Evolutionary conservation across 1,140 invertebrate species (phyloP).

Genomic region (Drosophila elegans): DNA sequence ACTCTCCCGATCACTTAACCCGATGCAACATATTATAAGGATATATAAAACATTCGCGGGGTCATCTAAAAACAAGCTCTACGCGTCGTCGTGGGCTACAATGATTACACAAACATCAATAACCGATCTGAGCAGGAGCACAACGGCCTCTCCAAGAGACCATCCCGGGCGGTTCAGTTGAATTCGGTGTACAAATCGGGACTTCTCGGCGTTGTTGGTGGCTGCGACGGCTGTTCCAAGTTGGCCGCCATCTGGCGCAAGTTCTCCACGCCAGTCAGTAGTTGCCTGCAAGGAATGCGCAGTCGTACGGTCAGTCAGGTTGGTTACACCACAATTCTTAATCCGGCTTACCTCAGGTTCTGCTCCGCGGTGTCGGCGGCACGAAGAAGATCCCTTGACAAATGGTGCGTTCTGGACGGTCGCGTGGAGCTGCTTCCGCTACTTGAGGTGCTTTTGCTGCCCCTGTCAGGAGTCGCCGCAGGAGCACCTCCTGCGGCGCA

Average conservation of each 20-base stretch:
- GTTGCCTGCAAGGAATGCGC: conserved; percentile 85
- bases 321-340: neutral
- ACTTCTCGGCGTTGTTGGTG: conserved; percentile 56
- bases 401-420: conserved; percentile 73
- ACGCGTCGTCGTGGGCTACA: conserved; percentile 35
- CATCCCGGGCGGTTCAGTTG: conserved; percentile 42
- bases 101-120: conserved; percentile 55
- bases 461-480: conserved; percentile 27
- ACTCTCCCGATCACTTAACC: conserved; percentile 7
- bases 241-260: conserved; percentile 86
- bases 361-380: conserved; percentile 88
- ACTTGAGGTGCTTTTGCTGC: conserved; percentile 50
- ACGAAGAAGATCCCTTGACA: conserved; percentile 86
- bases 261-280: conserved; percentile 89
- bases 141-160: conserved; percentile 17
- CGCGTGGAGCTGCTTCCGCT: conserved; percentile 61
- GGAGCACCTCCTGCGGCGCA: conserved; percentile 42
- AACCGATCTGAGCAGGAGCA: conserved; percentile 13
- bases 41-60: conserved; percentile 24
- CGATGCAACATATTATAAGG: conserved; percentile 48
- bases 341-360: conserved; percentile 86
- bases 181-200: conserved; percentile 75
- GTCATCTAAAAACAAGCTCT: conserved; percentile 64
- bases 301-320: too few species aligned
- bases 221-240: conserved; percentile 59